Evolutionary conservation across 1,140 invertebrate genomes (phyloP).

Genomic region (Drosophila littoralis): DNA sequence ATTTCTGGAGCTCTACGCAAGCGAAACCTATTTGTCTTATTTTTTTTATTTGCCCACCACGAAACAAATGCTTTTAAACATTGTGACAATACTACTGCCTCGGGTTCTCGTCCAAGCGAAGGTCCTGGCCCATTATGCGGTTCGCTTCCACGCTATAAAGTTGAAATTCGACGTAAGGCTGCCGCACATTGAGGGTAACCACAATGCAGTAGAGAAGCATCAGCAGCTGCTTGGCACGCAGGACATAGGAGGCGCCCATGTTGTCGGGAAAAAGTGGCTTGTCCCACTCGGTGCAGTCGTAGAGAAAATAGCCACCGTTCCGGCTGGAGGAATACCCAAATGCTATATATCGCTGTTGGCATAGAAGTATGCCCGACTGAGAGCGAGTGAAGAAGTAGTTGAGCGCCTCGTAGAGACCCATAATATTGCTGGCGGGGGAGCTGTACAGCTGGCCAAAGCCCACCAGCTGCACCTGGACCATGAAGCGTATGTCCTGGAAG

Average conservation of each 20-base stretch:
- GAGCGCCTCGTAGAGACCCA: constrained; percentile 86
- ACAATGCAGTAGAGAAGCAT: constrained; percentile 86
- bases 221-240: constrained; percentile 85
- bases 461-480: constrained; percentile 84
- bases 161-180: constrained; percentile 29
- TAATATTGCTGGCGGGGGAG: constrained; percentile 82
- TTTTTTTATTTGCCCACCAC: not conserved
- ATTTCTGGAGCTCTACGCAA: no score
- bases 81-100: not conserved
- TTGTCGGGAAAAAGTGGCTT: constrained; percentile 85
- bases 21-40: not conserved
- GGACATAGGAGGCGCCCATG: constrained; percentile 85
- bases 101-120: not conserved
- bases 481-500: constrained; percentile 85
- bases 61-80: not conserved
- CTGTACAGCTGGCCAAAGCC: constrained; percentile 86
- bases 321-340: constrained; percentile 85
- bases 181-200: constrained; percentile 83
- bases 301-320: constrained; percentile 86
- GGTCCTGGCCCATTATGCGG: not conserved
- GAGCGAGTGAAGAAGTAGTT: constrained; percentile 85
- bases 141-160: constrained; percentile 40
- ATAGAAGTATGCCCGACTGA: constrained; percentile 85
- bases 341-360: constrained; percentile 84
- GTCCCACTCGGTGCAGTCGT: constrained; percentile 86